These are phyloP conservation scores for Brachypalpus laphriformis DNA, from an alignment of 2,888 invertebrate genomes.

Conservation along the genomic window DNA sequence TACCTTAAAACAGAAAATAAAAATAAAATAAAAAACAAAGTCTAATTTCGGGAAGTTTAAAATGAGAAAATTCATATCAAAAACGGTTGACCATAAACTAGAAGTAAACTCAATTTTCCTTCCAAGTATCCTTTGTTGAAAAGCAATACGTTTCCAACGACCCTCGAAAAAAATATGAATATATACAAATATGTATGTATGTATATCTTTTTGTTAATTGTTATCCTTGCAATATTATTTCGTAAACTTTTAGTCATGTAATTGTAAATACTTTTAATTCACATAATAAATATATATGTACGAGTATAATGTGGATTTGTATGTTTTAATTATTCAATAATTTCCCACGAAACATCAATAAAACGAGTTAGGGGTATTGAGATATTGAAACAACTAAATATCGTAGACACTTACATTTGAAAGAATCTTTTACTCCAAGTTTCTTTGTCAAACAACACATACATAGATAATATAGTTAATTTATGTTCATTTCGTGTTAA, in stretches of 20 bases:
- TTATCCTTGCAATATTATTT: slow-evolving; percentile 74
- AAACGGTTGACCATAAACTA: too few relatives aligned
- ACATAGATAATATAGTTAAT: slow-evolving; percentile 12
- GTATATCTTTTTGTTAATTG: slow-evolving; percentile 60
- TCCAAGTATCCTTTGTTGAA: not conserved
- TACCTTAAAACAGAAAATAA: too few relatives aligned
- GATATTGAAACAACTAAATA: slow-evolving; percentile 19
- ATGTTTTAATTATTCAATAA: slow-evolving; percentile 55
- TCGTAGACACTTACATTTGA: not conserved
- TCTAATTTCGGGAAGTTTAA: too few relatives aligned
- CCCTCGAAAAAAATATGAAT: slow-evolving; percentile 21
- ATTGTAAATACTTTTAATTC: slow-evolving; percentile 64
- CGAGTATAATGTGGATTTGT: slow-evolving; percentile 54
- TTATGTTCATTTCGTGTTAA: slow-evolving; percentile 45
- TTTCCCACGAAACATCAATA: slow-evolving; percentile 47
- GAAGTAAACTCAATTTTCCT: too few relatives aligned
- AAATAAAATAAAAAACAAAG: too few relatives aligned
- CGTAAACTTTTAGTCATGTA: slow-evolving; percentile 63
- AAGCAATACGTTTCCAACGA: slow-evolving; percentile 22
- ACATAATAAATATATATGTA: slow-evolving; percentile 56
- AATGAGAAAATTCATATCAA: too few relatives aligned
- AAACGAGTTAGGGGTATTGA: slow-evolving; percentile 1
- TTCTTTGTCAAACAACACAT: slow-evolving; percentile 21
- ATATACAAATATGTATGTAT: slow-evolving; percentile 22
- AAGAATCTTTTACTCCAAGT: slow-evolving; percentile 36